Evolutionary conservation across 2,888 invertebrate species (phyloP).

Genomic region (Parapristionchus giblindavisi): DNA sequence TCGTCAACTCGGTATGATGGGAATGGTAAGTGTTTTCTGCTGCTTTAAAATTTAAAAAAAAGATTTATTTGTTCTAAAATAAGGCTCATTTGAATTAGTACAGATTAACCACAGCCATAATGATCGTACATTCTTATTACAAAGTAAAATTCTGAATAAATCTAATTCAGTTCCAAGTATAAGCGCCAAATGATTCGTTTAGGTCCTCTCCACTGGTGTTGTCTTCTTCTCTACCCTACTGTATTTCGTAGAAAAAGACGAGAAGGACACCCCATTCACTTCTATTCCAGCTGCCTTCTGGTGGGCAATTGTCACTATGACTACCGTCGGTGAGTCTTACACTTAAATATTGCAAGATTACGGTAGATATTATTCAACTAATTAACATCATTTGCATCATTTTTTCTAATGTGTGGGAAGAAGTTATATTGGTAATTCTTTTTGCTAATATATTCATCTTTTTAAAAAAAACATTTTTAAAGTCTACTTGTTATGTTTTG

Average conservation of each 20-base stretch:
- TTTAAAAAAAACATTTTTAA: not conserved
- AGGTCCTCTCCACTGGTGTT: conserved; percentile 65
- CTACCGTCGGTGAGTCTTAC: conserved; percentile 53
- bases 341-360: not conserved
- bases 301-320: conserved; percentile 68
- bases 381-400: not conserved
- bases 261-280: conserved; percentile 64
- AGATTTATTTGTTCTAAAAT: too few relatives aligned
- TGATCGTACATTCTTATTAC: too few relatives aligned
- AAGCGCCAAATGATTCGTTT: not conserved
- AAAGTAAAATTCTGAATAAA: conserved; percentile 10
- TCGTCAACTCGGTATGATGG: conserved; percentile 63
- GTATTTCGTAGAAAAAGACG: conserved; percentile 65
- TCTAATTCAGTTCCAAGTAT: too few relatives aligned
- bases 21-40: conserved; percentile 47
- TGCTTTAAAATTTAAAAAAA: too few relatives aligned
- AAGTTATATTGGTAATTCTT: not conserved
- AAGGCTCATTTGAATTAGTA: too few relatives aligned
- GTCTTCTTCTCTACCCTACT: conserved; percentile 67
- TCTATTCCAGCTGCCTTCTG: conserved; percentile 67
- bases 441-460: not conserved
- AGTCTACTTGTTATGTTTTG: not conserved
- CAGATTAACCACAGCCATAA: too few relatives aligned
- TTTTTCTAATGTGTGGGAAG: not conserved
- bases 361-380: not conserved